Base-by-base conservation (phyloP, 2,113 vertebrate genomes). In the Ranitomeya variabilis region DNA sequence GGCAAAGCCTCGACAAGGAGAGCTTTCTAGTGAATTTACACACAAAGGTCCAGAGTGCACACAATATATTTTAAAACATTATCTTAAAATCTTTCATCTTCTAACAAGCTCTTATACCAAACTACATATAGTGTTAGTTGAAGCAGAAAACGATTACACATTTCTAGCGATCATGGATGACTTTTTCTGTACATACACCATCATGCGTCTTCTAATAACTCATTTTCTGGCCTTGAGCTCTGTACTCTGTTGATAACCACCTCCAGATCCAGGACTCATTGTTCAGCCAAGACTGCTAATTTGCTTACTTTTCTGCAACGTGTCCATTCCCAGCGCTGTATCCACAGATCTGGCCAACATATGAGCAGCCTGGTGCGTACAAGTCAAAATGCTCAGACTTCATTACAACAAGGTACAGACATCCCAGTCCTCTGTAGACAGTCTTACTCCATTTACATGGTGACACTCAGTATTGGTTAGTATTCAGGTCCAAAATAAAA, bases 311-410 rank as follows among this genome's bases (percentile, higher is more conserved):
- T 79, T 64, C 73, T 52, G 73, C 74, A 64, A 78, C 23, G 55
- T 78, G 85, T 86, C 73, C 74, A 18, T 64, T 78, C 55, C 52
- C 67, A 60, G 64, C 0, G 62, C 67, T 26, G 57, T 66, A 59
- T 86, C 59, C 57, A 79, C 74, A 79, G 59, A 86, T 87, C 74
- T 78, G 74, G 60, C 37, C 57, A 87, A 60, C 84, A 86, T 4
- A 64, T 64, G 83, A 74, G 67, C 23, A 74, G 67, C 45, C 69
- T 23, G 55, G 13, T 62, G 71, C 18, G n/a, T 7, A 14, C 18
- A 51, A 71, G 19, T 45, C 52, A 21, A 8, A 23, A 64, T 9
- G 12, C 31, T 21, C 66, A 10, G 6, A 85, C 37, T 74, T 85
- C 59, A 54, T 45, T 14, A 80, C 3, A 57, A 15, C 77, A 23